Evolutionary conservation across 2,888 invertebrate species (phyloP).

Genomic region (Iphiclides podalirius): DNA sequence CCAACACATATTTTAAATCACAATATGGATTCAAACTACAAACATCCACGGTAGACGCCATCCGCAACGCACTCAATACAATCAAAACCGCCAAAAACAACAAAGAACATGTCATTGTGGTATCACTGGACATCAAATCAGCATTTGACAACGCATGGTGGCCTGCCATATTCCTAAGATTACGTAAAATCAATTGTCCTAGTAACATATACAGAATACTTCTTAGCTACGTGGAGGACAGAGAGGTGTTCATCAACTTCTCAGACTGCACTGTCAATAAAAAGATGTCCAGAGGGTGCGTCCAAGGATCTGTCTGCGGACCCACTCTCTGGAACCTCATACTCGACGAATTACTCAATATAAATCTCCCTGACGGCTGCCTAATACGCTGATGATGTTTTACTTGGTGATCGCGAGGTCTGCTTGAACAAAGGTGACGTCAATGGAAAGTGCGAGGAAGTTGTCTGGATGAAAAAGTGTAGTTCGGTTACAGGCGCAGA

Average conservation of each 20-base stretch:
- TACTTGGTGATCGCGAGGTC: too few species aligned
- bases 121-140: constrained; percentile 22
- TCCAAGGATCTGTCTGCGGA: not conserved
- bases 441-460: too few species aligned
- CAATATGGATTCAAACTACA: constrained; percentile 29
- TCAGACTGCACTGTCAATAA: not conserved
- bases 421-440: too few species aligned
- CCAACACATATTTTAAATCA: not conserved
- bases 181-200: constrained; percentile 6
- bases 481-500: too few species aligned
- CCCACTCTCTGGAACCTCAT: not conserved
- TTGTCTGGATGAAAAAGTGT: too few species aligned
- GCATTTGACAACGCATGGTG: constrained; percentile 23
- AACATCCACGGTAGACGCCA: constrained; percentile 5
- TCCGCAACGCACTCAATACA: constrained; percentile 4
- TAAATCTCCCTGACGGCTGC: not conserved
- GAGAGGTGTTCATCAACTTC: not conserved
- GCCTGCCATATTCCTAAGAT: constrained; percentile 13
- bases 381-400: constrained; percentile 25
- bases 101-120: constrained; percentile 7
- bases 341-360: not conserved
- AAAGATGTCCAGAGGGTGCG: not conserved
- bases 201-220: not conserved
- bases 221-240: not conserved
- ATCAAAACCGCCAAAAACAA: not conserved